These are phyloP conservation scores for Crocuta crocuta DNA, from an alignment of 2,113 vertebrate species.

Conservation along the genomic window DNA sequence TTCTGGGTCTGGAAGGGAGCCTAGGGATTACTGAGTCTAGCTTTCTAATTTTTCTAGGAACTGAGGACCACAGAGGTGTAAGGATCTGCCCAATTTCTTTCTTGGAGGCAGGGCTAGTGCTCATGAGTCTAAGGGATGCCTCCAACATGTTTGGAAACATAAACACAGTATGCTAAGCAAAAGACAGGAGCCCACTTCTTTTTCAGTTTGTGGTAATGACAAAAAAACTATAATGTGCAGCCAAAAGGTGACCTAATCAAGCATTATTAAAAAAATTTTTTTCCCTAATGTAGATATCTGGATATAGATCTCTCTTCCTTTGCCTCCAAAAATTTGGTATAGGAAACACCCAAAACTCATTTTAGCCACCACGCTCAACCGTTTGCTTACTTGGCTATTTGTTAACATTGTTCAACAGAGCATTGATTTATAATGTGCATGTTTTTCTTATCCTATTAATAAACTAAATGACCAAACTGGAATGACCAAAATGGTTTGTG, in stretches of 20 bases:
- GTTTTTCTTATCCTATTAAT: slow-evolving; percentile 49
- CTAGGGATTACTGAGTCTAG: not conserved
- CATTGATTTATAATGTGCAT: slow-evolving; percentile 43
- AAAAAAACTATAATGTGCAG: not conserved
- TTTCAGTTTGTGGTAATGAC: not conserved
- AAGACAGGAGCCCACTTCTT: not conserved
- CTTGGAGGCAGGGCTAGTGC: not conserved
- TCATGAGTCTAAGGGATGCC: not conserved
- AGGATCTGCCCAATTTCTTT: not conserved
- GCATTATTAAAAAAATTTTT: slow-evolving; percentile 1
- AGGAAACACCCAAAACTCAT: not conserved
- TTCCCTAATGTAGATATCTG: not conserved
- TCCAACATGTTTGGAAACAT: not conserved
- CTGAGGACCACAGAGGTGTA: not conserved
- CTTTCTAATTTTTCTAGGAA: not conserved
- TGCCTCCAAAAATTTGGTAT: slow-evolving; percentile 13
- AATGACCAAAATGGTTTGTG: slow-evolving; percentile 25
- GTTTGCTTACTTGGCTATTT: slow-evolving; percentile 4
- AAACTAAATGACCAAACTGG: slow-evolving; percentile 44
- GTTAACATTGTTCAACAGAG: slow-evolving; percentile 12
- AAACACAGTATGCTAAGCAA: not conserved
- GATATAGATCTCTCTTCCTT: not conserved
- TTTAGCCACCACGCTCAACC: not conserved
- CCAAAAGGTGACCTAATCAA: not conserved
- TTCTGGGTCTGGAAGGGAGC: not conserved